Percentiles rank a stretch among this genome's conserved stretches.
Evolutionary conservation across 2,888 invertebrate species (phyloP).

Genomic region (Agrilus biguttatus): DNA sequence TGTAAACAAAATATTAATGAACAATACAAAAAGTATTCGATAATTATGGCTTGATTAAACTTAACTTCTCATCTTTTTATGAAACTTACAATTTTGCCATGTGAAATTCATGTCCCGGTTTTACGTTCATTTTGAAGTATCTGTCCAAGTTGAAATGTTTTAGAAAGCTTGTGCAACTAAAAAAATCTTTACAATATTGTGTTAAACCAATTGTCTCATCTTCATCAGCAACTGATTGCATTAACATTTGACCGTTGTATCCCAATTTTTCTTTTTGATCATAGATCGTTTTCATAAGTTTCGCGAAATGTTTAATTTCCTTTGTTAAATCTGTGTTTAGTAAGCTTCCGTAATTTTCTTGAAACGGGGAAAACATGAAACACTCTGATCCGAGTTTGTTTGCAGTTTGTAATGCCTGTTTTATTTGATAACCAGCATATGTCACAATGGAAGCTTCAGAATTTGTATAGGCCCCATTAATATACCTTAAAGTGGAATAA

Average conservation of each 20-base stretch:
- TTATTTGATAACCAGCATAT: constrained; percentile 45
- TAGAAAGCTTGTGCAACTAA: constrained; percentile 46
- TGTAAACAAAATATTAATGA: no score
- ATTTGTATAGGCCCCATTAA: constrained; percentile 45
- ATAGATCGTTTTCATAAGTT: constrained; percentile 44
- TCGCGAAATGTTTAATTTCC: constrained; percentile 46
- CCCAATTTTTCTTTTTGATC: constrained; percentile 49
- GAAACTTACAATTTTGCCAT: constrained; percentile 45
- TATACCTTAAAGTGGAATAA: constrained; percentile 17
- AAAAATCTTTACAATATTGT: constrained; percentile 48
- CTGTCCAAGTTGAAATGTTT: constrained; percentile 44
- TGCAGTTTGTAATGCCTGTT: constrained; percentile 46
- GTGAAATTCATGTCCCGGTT: constrained; percentile 46
- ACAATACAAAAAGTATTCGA: no score
- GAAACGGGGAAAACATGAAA: constrained; percentile 32
- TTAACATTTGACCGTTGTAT: constrained; percentile 43
- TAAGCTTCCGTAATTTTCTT: constrained; percentile 18
- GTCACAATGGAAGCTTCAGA: constrained; percentile 42
- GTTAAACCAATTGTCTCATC: constrained; percentile 36
- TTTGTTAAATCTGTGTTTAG: constrained; percentile 43
- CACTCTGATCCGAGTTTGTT: constrained; percentile 45
- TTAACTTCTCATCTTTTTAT: no score
- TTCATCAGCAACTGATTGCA: constrained; percentile 21
- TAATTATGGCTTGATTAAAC: no score
- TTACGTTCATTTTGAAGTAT: constrained; percentile 45